Percentiles rank a stretch among this genome's conserved stretches.
phyloP scores from a whole-genome alignment of 2,888 invertebrate genomes.

The Aphidoletes aphidimyza region DNA sequence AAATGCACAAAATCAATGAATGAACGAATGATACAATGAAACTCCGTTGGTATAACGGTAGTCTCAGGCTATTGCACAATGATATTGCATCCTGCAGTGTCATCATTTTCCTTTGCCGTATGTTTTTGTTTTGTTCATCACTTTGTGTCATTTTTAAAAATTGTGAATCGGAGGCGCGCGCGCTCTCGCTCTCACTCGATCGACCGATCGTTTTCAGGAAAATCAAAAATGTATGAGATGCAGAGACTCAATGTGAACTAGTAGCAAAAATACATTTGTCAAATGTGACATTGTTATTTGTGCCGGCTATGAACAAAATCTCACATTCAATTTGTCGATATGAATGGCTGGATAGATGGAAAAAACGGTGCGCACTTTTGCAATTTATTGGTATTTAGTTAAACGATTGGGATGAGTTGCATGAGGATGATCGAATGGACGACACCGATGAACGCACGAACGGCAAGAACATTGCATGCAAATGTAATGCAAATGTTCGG shows the following conservation, averaged over 20 bases:
- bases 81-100: conserved; percentile 47
- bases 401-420: not conserved
- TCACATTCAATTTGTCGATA: conserved; percentile 40
- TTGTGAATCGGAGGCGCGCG: too few relatives aligned
- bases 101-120: not conserved
- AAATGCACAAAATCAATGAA: not conserved
- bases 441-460: too few relatives aligned
- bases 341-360: conserved; percentile 18
- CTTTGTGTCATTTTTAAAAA: too few relatives aligned
- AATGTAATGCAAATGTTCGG: conserved; percentile 23
- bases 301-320: conserved; percentile 23
- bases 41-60: not conserved
- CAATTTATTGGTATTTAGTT: conserved; percentile 31
- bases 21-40: not conserved
- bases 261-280: conserved; percentile 53
- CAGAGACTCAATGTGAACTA: not conserved
- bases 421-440: not conserved
- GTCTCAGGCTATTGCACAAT: conserved; percentile 39
- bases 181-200: not conserved
- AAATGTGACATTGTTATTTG: conserved; percentile 34
- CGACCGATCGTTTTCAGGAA: not conserved
- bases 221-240: too few relatives aligned
- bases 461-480: too few relatives aligned
- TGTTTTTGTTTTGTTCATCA: not conserved
- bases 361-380: not conserved